Evolutionary conservation across 2,797 vertebrate genomes (phyloP), one percentile per base, ranked within the genome.

Genomic region (Peromyscus eremicus): DNA sequence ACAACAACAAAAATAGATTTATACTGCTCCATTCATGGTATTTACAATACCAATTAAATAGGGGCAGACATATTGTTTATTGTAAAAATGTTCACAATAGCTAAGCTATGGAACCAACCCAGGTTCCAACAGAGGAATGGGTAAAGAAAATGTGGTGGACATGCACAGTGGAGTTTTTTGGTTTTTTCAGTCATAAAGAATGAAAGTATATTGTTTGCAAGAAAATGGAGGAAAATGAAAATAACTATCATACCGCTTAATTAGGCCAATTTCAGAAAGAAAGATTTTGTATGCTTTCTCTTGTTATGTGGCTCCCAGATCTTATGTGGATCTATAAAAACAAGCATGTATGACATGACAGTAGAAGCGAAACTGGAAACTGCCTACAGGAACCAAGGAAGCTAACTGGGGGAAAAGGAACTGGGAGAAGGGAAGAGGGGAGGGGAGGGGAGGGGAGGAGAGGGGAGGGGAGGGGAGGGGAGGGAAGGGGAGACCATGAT

Each of bases 31-130:
- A 75, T 90, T 92, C 92, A 85, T 88, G 90, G 75, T 49, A 79
- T 7, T 85, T 77, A 95, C 88, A 94, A 77, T 88, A 25, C 12
- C 82, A 70, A 77, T 40, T 37, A 92, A 93, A 23, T 55, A 64
- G 0, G 0, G 19, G 4, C 27, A 95, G 55, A 88, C 46, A 80
- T 70, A 55, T 70, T 46, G 17, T 68, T 66, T 37, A 80, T 57
- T 57, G 77, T 12, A 37, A 46, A 37, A 52, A 68, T 52, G 34
- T 49, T 70, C 64, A 52, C 12, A 70, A 34, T 34, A 49, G 46
- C 62, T 49, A 85, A 68, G 23, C 14, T 27, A 68, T 27, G 23
- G 34, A 70, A n/a, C 12, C 46, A 86, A 52, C 23, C 66, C 4
- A 70, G 84, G 46, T 52, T n/a, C 46, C 29, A 70, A 70, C 21